A percentile compares a stretch with the other conserved stretches of the same genome.
Conservation (phyloP, 2,113 vertebrate species). For the Myiozetetes cayanensis region DNA sequence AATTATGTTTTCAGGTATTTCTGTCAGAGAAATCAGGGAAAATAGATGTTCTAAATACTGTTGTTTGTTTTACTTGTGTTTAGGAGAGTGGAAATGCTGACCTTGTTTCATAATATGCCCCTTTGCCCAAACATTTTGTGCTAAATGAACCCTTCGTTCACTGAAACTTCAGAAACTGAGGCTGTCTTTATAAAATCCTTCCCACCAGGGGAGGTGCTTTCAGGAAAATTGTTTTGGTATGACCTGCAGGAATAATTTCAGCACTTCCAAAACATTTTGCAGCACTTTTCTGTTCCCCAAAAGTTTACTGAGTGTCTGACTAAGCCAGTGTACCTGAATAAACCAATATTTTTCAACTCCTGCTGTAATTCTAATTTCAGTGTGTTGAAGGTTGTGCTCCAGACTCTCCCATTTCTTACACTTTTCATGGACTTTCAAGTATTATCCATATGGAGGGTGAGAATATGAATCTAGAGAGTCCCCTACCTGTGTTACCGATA, state of each 20-base stretch:
- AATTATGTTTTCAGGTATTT: background rate
- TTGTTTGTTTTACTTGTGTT: background rate
- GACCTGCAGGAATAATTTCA: background rate
- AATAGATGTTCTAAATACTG: background rate
- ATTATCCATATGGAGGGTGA: background rate
- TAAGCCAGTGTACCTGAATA: background rate
- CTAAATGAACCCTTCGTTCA: background rate
- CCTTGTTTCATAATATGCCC: background rate
- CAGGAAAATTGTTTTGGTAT: background rate
- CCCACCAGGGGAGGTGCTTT: background rate
- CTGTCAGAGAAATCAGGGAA: background rate
- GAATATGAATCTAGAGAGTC: background rate
- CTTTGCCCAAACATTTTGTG: background rate
- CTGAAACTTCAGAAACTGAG: background rate
- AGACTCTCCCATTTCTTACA: background rate
- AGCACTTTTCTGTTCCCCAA: background rate
- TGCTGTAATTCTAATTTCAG: background rate
- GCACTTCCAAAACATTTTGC: background rate
- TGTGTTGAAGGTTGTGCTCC: background rate
- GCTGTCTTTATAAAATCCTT: background rate
- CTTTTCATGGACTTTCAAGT: background rate
- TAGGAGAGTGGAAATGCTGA: background rate
- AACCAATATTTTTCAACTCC: background rate
- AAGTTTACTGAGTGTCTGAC: background rate
- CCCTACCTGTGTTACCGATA: background rate